A percentile compares a stretch with the other conserved stretches of the same genome.
Conservation (phyloP, 2,888 invertebrate genomes). For the Eremobia ochroleuca region DNA sequence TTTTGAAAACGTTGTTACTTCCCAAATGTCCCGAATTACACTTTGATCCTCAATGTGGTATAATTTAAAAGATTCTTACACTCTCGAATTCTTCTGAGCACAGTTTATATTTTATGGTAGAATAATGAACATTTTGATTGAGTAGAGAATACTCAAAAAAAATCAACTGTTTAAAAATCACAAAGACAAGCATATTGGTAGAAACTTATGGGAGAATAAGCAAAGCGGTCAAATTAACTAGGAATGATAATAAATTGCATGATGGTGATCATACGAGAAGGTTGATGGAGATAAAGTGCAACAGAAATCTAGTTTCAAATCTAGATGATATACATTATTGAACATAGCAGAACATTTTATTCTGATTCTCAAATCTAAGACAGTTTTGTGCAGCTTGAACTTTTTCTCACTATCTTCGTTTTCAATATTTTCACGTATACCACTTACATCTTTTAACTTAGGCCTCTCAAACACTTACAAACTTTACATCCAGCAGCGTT, state of each 20-base stretch:
- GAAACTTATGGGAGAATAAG: background rate
- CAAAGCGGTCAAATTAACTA: background rate
- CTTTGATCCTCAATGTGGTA: constrained; percentile 67
- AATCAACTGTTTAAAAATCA: background rate
- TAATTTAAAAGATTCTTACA: constrained; percentile 55
- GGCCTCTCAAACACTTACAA: constrained; percentile 50
- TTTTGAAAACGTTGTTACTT: constrained; percentile 77
- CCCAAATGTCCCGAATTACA: constrained; percentile 71
- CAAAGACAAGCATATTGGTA: background rate
- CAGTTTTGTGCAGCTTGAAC: background rate
- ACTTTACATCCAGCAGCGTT: constrained; percentile 75
- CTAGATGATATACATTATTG: background rate
- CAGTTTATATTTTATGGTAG: background rate
- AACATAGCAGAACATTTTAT: background rate
- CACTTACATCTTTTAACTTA: constrained; percentile 48
- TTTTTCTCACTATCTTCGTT: background rate
- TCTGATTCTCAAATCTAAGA: background rate
- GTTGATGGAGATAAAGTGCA: background rate
- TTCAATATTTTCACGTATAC: background rate
- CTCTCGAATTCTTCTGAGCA: background rate
- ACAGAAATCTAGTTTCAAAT: background rate
- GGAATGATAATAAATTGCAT: background rate
- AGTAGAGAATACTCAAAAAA: background rate
- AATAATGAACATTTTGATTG: background rate
- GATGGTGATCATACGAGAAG: background rate